phyloP scores from a whole-genome alignment of 2,113 vertebrate species.

The Macaca nemestrina region DNA sequence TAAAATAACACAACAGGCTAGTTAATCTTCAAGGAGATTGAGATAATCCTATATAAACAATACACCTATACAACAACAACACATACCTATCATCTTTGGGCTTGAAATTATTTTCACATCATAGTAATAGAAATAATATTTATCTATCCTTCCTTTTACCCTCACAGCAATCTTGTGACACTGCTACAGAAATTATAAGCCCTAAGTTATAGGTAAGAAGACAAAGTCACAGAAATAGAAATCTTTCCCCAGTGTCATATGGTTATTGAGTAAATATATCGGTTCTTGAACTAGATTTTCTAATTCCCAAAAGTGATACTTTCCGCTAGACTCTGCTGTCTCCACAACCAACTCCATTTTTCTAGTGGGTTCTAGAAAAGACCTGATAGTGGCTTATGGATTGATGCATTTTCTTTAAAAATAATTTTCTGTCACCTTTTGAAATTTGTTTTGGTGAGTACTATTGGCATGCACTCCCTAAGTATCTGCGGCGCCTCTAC shows the following conservation, averaged over 20 bases:
- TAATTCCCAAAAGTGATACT: not conserved
- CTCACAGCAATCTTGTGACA: not conserved
- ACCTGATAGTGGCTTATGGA: not conserved
- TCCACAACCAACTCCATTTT: not conserved
- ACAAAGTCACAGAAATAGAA: not conserved
- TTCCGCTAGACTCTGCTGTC: not conserved
- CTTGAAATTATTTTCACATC: constrained; percentile 21
- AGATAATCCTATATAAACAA: not conserved
- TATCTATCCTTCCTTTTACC: not conserved
- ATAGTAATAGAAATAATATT: not conserved
- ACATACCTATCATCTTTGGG: not conserved
- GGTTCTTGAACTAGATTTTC: not conserved
- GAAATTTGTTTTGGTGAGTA: not conserved
- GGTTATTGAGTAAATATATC: not conserved
- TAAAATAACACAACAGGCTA: not conserved
- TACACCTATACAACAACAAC: too few relatives aligned
- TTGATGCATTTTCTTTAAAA: not conserved
- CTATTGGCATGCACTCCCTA: not conserved
- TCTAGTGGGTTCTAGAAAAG: not conserved
- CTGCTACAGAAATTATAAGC: not conserved
- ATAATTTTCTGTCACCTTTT: not conserved
- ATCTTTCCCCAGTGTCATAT: not conserved
- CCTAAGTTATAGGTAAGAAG: constrained; percentile 21
- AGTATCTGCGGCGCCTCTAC: not conserved
- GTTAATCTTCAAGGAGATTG: not conserved